These are phyloP conservation scores for Neosilurus hyrtlii DNA, from an alignment of 2,797 vertebrate genomes.

Conservation along the genomic window DNA sequence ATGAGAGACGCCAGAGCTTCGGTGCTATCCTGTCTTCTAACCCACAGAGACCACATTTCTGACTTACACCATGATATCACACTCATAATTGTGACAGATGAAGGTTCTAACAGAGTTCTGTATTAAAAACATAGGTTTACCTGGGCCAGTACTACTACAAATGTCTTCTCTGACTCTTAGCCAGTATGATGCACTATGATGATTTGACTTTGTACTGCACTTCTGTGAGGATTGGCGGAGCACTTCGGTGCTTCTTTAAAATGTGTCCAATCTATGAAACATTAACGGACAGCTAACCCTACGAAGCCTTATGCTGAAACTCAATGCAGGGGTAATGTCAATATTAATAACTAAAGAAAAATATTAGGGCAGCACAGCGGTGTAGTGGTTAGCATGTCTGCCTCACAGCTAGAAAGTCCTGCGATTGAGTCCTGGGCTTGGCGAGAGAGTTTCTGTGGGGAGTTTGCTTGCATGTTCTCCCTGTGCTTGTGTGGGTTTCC, in stretches of 20 bases:
- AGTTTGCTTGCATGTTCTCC: too few species aligned
- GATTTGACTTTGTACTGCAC: too few species aligned
- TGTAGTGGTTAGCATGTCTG: too few species aligned
- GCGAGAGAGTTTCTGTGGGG: too few species aligned
- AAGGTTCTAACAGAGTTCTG: not conserved
- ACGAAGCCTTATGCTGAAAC: not conserved
- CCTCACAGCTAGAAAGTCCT: too few species aligned
- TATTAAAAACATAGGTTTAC: not conserved
- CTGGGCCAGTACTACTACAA: not conserved
- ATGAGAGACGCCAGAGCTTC: conserved; percentile 11
- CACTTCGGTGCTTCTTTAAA: not conserved
- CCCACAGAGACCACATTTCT: conserved; percentile 11
- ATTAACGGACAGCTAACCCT: not conserved
- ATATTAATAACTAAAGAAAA: not conserved
- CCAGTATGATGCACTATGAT: not conserved
- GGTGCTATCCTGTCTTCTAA: conserved; percentile 12
- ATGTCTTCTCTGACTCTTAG: not conserved
- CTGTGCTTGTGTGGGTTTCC: too few species aligned
- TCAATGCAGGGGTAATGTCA: not conserved
- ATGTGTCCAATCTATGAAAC: not conserved
- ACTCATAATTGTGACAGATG: not conserved
- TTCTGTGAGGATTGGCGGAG: not conserved
- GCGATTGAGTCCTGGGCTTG: too few species aligned
- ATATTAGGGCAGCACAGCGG: too few species aligned
- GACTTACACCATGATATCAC: conserved; percentile 15